phyloP scores from a whole-genome alignment of 2,797 vertebrate genomes.

The Lepidocolaptes lacrymiger region DNA sequence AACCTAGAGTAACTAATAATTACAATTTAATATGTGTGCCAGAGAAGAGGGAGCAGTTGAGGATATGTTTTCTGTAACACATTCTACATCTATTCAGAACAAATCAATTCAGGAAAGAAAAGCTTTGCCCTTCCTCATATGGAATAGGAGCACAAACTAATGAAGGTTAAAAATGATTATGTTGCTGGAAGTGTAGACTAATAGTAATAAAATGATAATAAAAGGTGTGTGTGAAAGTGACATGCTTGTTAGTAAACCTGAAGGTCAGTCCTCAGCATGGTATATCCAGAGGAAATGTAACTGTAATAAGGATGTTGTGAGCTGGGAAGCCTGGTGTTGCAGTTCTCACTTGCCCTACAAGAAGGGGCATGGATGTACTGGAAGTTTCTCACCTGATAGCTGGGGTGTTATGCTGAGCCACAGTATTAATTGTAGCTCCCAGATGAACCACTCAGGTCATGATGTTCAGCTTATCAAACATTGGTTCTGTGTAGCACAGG shows the following conservation, averaged over 20 bases:
- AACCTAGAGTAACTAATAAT: background rate
- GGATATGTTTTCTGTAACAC: background rate
- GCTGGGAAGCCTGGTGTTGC: slow-evolving; percentile 25
- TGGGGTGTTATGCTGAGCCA: slow-evolving; percentile 42
- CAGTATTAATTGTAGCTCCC: slow-evolving; percentile 60
- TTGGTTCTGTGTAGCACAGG: rapidly evolving
- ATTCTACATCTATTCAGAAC: background rate
- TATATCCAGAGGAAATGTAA: slow-evolving; percentile 24
- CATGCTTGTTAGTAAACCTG: background rate
- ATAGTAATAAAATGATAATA: background rate
- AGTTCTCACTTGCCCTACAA: slow-evolving; percentile 61
- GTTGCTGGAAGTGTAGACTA: background rate
- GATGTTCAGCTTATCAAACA: background rate
- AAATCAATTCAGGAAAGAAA: background rate
- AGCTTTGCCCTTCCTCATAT: background rate
- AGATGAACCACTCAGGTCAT: background rate
- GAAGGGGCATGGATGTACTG: slow-evolving; percentile 1
- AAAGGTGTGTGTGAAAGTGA: background rate
- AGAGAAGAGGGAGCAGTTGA: background rate
- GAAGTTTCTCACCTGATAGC: slow-evolving; percentile 13
- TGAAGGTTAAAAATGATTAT: background rate
- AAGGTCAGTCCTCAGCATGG: slow-evolving; percentile 41
- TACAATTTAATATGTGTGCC: background rate
- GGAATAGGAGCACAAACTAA: background rate
- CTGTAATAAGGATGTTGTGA: slow-evolving; percentile 67